Evolutionary conservation across 2,113 vertebrate species (phyloP).

Genomic region (Chloropsis hardwickii): DNA sequence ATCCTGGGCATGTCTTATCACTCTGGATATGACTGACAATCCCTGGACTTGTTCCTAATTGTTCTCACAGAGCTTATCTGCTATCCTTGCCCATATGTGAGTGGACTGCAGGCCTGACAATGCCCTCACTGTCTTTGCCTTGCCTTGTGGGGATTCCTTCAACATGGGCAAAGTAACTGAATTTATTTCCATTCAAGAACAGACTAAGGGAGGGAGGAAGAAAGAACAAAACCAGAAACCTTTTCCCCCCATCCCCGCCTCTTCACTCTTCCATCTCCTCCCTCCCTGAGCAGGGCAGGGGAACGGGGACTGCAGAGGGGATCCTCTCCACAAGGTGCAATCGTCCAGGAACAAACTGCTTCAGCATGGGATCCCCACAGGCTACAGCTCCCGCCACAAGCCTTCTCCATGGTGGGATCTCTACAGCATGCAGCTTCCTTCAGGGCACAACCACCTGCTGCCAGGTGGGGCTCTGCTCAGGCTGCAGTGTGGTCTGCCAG

Average conservation of each 20-base stretch:
- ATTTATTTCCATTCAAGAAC: neutral
- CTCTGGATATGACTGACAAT: neutral
- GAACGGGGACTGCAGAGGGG: neutral
- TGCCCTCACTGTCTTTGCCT: neutral
- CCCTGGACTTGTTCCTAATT: neutral
- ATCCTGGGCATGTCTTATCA: neutral
- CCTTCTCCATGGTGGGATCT: rapidly evolving
- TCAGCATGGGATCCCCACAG: neutral
- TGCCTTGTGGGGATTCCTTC: neutral
- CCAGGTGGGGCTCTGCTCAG: too few relatives aligned
- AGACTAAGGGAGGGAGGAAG: neutral
- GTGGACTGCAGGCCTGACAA: neutral
- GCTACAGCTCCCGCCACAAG: neutral
- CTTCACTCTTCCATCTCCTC: neutral
- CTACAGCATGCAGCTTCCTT: neutral
- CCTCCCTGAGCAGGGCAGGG: rapidly evolving
- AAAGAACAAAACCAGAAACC: neutral
- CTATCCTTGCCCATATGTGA: neutral
- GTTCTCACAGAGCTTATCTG: neutral
- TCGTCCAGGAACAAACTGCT: neutral
- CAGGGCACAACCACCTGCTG: neutral
- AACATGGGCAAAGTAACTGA: neutral
- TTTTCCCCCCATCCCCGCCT: neutral
- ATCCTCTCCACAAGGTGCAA: neutral
- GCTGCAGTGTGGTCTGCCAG: neutral